Conservation (phyloP, 2,888 invertebrate species). For the Psylliodes chrysocephalus region DNA sequence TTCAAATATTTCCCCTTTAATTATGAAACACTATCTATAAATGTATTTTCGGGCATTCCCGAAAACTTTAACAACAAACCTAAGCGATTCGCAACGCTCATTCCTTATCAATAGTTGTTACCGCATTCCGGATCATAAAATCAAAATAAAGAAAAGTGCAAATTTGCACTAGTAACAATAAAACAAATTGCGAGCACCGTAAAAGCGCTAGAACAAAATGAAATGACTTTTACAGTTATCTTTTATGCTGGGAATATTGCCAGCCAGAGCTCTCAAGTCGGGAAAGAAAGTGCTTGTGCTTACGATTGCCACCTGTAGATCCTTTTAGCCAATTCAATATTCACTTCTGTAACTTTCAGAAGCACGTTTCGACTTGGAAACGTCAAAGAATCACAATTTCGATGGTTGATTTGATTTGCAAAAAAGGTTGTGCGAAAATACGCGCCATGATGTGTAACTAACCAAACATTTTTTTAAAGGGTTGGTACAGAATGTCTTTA, state of each 20-base stretch:
- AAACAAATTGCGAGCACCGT: constrained; percentile 6
- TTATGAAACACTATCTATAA: too few relatives aligned
- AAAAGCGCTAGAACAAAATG: constrained; percentile 14
- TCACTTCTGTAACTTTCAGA: constrained; percentile 4
- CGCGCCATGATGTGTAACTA: too few relatives aligned
- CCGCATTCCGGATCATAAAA: neutral
- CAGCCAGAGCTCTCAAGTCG: neutral
- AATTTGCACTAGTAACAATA: constrained; percentile 7
- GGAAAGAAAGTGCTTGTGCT: constrained; percentile 6
- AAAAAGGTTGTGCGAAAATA: neutral
- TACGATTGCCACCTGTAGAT: constrained; percentile 20
- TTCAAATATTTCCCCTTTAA: too few relatives aligned
- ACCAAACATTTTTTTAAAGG: too few relatives aligned
- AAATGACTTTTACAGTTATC: constrained; percentile 1
- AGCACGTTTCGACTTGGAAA: constrained; percentile 1
- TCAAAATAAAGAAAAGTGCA: constrained; percentile 1
- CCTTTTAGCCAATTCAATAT: constrained; percentile 12
- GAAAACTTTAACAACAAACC: too few relatives aligned
- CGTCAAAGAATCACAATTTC: constrained; percentile 5
- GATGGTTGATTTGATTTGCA: neutral
- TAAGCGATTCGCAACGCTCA: neutral
- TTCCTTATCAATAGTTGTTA: constrained; percentile 1
- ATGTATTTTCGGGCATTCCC: too few relatives aligned
- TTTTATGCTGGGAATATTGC: constrained; percentile 7
- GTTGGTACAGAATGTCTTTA: too few relatives aligned